phyloP scores from a whole-genome alignment of 1,140 invertebrate species.

The Thaumatotibia leucotreta region DNA sequence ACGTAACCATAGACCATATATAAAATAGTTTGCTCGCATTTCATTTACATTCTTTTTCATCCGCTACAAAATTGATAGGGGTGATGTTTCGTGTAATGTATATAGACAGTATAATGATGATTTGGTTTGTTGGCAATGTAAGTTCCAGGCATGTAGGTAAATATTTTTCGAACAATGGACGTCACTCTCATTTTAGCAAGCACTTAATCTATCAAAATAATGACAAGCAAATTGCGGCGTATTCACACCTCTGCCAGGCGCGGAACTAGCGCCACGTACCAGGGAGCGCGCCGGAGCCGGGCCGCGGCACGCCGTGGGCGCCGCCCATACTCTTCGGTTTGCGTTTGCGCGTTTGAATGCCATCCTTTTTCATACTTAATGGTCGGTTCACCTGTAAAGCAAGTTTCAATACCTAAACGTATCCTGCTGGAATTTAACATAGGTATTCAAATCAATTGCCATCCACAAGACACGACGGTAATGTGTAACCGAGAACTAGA shows the following conservation, averaged over 20 bases:
- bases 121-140: background rate
- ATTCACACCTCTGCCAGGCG: background rate
- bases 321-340: slow-evolving; percentile 85
- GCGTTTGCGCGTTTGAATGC: slow-evolving; percentile 94
- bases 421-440: background rate
- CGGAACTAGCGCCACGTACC: slow-evolving; percentile 38
- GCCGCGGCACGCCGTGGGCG: slow-evolving; percentile 41
- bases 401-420: background rate
- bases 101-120: too few species aligned
- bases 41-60: background rate
- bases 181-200: background rate
- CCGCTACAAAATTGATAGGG: background rate
- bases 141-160: background rate
- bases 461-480: too few species aligned
- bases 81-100: too few species aligned
- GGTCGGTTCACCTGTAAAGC: slow-evolving; percentile 88
- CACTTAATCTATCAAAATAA: background rate
- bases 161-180: background rate
- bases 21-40: background rate
- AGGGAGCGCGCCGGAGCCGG: slow-evolving; percentile 38
- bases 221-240: background rate
- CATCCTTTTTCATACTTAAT: slow-evolving; percentile 96
- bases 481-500: too few species aligned
- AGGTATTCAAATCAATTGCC: too few species aligned
- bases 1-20: too few species aligned